phyloP scores from a whole-genome alignment of 2,113 vertebrate genomes.

The Mystacornis crossleyi region DNA sequence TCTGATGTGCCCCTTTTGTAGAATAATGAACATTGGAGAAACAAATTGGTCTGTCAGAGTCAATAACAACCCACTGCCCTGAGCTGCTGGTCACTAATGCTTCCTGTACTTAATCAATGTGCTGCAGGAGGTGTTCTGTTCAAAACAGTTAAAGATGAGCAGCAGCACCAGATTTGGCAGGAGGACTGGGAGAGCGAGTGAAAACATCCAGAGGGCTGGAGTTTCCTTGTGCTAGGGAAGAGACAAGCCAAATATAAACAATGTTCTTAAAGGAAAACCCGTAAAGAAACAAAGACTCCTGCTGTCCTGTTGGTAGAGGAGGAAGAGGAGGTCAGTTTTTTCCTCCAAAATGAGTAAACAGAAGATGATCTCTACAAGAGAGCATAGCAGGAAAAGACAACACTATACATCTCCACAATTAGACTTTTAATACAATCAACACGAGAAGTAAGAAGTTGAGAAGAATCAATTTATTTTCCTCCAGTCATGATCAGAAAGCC shows the following conservation, averaged over 20 bases:
- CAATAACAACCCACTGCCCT: slow-evolving; percentile 45
- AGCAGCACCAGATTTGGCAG: slow-evolving; percentile 33
- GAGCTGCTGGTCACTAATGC: slow-evolving; percentile 32
- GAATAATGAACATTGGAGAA: slow-evolving; percentile 54
- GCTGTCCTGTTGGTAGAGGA: not conserved
- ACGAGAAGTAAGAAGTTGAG: not conserved
- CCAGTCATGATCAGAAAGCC: not conserved
- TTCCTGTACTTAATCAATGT: slow-evolving; percentile 56
- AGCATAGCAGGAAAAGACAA: not conserved
- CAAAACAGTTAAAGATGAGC: slow-evolving; percentile 40
- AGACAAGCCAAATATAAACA: not conserved
- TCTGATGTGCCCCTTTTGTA: slow-evolving; percentile 42
- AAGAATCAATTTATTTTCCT: not conserved
- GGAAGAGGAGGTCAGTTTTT: not conserved
- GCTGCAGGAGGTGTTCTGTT: slow-evolving; percentile 31
- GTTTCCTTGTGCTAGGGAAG: not conserved
- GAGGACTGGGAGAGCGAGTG: not conserved
- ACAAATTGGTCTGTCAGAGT: slow-evolving; percentile 61
- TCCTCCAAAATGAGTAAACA: not conserved
- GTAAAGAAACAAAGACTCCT: not conserved
- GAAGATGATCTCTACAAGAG: not conserved
- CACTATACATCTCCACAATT: not conserved
- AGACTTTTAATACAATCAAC: not conserved
- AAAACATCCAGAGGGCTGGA: not conserved
- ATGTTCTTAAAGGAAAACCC: not conserved